A percentile compares a stretch with the other conserved stretches of the same genome.
Conservation (phyloP, 2,797 vertebrate species). For the Tympanoctomys barrerae region DNA sequence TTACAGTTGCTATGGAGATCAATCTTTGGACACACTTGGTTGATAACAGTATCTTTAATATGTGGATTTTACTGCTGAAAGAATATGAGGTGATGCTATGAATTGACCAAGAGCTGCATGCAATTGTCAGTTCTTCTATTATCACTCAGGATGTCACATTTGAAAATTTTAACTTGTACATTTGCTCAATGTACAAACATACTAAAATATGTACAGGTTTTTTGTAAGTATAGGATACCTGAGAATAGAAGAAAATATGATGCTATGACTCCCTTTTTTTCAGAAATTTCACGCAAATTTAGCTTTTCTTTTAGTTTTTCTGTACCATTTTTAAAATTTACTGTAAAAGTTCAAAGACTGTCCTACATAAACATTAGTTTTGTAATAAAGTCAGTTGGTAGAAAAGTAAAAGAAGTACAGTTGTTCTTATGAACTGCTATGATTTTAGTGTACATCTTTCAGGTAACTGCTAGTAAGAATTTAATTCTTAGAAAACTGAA, state of each 20-base stretch:
- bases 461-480: constrained; percentile 40
- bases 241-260: constrained; percentile 33
- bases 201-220: not conserved
- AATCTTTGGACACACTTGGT: constrained; percentile 70
- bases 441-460: constrained; percentile 28
- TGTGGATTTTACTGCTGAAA: constrained; percentile 73
- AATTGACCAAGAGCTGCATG: constrained; percentile 51
- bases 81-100: constrained; percentile 57
- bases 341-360: constrained; percentile 24
- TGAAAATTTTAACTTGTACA: constrained; percentile 52
- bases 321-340: constrained; percentile 31
- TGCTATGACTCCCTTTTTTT: not conserved
- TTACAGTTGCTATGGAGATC: constrained; percentile 81
- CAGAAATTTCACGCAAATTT: constrained; percentile 10
- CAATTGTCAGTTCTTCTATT: constrained; percentile 28
- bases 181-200: constrained; percentile 30
- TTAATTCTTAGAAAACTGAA: constrained; percentile 1
- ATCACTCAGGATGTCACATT: constrained; percentile 21
- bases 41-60: constrained; percentile 64
- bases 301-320: not conserved
- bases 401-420: not conserved
- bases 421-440: constrained; percentile 8
- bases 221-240: constrained; percentile 29
- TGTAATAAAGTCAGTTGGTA: constrained; percentile 13
- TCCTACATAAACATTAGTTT: constrained; percentile 1